Conservation (phyloP, 1,140 invertebrate genomes). For the Heliconius eleuchia region DNA sequence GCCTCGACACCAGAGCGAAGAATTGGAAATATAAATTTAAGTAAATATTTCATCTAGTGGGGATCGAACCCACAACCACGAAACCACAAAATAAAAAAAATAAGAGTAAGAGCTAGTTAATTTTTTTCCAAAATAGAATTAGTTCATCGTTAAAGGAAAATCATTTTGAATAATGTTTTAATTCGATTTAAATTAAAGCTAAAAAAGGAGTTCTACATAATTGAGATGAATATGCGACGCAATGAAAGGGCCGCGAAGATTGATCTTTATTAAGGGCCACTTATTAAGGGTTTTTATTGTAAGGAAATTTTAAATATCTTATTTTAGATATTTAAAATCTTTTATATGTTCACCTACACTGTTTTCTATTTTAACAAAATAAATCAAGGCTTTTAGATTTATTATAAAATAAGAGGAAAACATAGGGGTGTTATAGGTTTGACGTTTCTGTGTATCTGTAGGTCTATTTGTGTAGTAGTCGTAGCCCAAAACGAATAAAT, state of each 20-base stretch:
- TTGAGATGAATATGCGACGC: constrained; percentile 7
- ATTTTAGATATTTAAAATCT: background rate
- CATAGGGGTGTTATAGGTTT: too few species aligned
- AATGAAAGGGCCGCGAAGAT: background rate
- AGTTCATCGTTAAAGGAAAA: background rate
- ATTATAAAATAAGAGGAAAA: too few species aligned
- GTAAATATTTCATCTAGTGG: too few species aligned
- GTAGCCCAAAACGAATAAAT: too few species aligned
- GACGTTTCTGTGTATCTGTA: too few species aligned
- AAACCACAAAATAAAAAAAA: background rate
- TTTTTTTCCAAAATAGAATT: background rate
- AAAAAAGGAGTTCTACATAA: background rate
- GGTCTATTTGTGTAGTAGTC: too few species aligned
- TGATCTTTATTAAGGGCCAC: background rate
- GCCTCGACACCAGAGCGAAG: too few species aligned
- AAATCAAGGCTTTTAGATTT: background rate
- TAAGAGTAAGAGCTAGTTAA: too few species aligned
- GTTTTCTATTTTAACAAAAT: background rate
- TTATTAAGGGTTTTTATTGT: background rate
- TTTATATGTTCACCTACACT: background rate
- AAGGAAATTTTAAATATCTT: background rate
- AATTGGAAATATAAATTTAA: too few species aligned
- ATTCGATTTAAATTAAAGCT: background rate
- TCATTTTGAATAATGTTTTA: background rate
- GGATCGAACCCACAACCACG: too few species aligned